Base-by-base conservation (phyloP, 2,113 vertebrate species). In the Ictalurus punctatus region DNA sequence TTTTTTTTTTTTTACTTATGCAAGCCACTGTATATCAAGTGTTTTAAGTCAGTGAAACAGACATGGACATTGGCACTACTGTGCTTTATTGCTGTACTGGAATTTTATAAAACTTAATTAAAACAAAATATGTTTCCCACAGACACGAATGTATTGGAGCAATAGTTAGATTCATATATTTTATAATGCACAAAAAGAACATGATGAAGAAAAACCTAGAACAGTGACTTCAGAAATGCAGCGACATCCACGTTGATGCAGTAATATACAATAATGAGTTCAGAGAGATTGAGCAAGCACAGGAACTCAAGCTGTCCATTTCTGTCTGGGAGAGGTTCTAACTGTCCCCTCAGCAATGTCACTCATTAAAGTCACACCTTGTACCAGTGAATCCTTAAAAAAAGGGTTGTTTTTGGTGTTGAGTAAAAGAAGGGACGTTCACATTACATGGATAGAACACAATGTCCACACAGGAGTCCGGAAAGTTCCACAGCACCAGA, bases 61-160 rank as follows among this genome's bases (percentile, higher is more conserved):
- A 85, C 73, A 40, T 30, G 9, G 44, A 27, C 6, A 67, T 40
- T 79, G 83, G 94, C 94, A 95, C 94, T 89, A 86, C 92, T 95
- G 94, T 95, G 94, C 93, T 96, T 96, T 96, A 96, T 96, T 96
- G 96, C 96, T 96, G 94, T 96, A 96, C 95, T 95, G 87, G 90
- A 93, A 93, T 92, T 94, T 87, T 96, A 95, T 93, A 96, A 95
- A 96, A 96, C 93, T 95, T 95, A 92, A 91, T 92, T 88, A 93
- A 95, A 92, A 93, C 94, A 94, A 94, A 93, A 94, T 95, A 93
- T 94, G 93, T 94, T 91, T 92, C 93, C 63, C 93, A 95, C 94
- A 94, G 94, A 94, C 93, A 95, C 93, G 85, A 89, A 91, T 92
- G 92, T 90, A 94, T 94, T 92, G 92, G 94, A 92, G 90, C 90